A percentile compares a stretch with the other conserved stretches of the same genome.
phyloP scores from a whole-genome alignment of 2,797 vertebrate species.

The Catamblyrhynchus diadema region DNA sequence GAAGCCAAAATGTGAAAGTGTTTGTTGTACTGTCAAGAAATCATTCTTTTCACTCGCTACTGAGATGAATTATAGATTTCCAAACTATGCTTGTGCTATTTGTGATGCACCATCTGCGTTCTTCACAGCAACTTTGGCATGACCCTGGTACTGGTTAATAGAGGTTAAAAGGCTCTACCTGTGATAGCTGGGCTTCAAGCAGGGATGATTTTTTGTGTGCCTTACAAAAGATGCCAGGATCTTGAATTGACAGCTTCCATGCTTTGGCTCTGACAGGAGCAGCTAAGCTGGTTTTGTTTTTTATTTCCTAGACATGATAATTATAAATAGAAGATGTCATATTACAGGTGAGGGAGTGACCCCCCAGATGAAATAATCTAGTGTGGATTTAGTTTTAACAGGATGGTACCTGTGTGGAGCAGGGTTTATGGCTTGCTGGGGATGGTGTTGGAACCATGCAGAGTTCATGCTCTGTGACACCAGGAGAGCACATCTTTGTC shows the following conservation, averaged over 20 bases:
- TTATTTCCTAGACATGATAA: not conserved
- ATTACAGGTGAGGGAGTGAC: not conserved
- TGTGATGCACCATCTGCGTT: not conserved
- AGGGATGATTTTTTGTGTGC: not conserved
- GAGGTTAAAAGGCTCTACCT: not conserved
- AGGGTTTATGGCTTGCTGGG: not conserved
- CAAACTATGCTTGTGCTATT: not conserved
- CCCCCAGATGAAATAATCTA: conserved; percentile 28
- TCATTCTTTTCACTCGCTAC: not conserved
- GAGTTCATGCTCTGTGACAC: not conserved
- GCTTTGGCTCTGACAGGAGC: not conserved
- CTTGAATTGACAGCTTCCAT: not conserved
- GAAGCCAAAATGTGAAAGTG: not conserved
- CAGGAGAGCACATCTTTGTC: not conserved
- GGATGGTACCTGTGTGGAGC: conserved; percentile 3
- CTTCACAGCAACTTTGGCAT: not conserved
- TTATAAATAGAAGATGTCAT: not conserved
- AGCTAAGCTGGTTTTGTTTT: not conserved
- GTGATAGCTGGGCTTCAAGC: not conserved
- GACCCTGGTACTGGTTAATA: not conserved
- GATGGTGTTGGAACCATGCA: not conserved
- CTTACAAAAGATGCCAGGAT: not conserved
- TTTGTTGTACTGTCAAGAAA: not conserved
- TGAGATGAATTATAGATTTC: not conserved
- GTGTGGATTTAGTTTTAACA: conserved; percentile 20